Evolutionary conservation across 2,797 vertebrate genomes (phyloP).

Genomic region (Perodicticus potto): DNA sequence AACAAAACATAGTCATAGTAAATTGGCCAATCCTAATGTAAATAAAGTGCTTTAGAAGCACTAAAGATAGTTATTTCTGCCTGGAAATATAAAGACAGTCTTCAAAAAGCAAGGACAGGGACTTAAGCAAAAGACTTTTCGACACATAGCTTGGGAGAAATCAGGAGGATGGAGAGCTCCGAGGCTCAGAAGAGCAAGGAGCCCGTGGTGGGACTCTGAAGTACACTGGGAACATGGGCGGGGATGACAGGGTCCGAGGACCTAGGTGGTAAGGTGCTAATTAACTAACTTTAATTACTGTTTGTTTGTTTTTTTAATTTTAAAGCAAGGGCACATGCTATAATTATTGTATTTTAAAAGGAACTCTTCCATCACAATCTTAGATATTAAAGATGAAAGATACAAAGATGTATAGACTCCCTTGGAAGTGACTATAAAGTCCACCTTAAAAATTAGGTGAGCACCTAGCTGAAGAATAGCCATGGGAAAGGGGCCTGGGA

Average conservation of each 20-base stretch:
- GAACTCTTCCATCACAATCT: not conserved
- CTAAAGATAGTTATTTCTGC: not conserved
- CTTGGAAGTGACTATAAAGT: not conserved
- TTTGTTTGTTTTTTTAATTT: not conserved
- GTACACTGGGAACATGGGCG: not conserved
- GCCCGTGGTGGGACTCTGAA: not conserved
- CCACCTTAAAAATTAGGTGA: not conserved
- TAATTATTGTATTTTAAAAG: not conserved
- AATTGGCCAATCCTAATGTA: not conserved
- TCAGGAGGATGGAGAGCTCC: not conserved
- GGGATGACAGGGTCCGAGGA: not conserved
- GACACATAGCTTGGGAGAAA: not conserved
- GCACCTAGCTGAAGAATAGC: not conserved
- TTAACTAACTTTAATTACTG: not conserved
- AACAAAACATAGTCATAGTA: not conserved
- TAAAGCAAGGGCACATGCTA: not conserved
- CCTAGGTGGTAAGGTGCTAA: not conserved
- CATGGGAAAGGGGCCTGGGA: not conserved
- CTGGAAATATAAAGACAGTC: not conserved
- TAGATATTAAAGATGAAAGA: not conserved
- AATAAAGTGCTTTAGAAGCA: not conserved
- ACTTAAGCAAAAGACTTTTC: not conserved
- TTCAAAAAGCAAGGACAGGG: not conserved
- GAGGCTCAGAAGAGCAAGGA: not conserved
- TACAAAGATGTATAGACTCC: not conserved